Base-by-base conservation (phyloP, 2,888 invertebrate genomes). In the Eupithecia dodoneata region DNA sequence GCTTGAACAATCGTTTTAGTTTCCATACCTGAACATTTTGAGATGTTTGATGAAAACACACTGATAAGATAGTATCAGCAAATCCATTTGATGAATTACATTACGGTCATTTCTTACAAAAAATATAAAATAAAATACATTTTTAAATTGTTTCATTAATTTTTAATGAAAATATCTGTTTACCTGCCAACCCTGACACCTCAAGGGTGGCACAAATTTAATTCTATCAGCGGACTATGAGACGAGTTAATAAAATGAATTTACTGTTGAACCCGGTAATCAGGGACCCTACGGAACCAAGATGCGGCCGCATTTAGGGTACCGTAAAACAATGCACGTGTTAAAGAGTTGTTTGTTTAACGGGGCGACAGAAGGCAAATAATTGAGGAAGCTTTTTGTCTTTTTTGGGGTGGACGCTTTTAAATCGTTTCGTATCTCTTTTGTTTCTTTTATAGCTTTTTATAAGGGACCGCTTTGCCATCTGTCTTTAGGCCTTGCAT, bases 181-280 rank as follows among this genome's bases (percentile, higher is more conserved):
- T 18, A 47, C n/a, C 42, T 75, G 83, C 41, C 91, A 93, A 75
- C 93, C 93, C 93, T 93, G 83, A 47, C 72, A 67, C 66, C 73
- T 78, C 80, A 90, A 86, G 92, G 93, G 91, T 89, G 89, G 87
- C 88, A 83, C 92, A 92, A 94, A 93, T 94, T 94, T 90, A 93
- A 95, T 94, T 95, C 91, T 94, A 93, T 94, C 92, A 92, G 92
- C 85, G 88, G 88, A 92, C 92, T 90, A 94, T 94, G 94, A 94
- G 94, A 93, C 91, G 92, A 94, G 93, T 95, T 94, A 94, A 94
- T 95, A 94, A 93, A 95, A 93, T 90, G 90, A 94, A 93, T 93
- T 93, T 89, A 89, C 88, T 87, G 86, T 89, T 88, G 91, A 88
- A 87, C 90, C 92, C 88, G 85, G 88, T 90, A 92, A 93, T 92